Percentiles rank a stretch among this genome's conserved stretches.
Evolutionary conservation across 1,140 invertebrate genomes (phyloP).

Genomic region (Ylistrum balloti): DNA sequence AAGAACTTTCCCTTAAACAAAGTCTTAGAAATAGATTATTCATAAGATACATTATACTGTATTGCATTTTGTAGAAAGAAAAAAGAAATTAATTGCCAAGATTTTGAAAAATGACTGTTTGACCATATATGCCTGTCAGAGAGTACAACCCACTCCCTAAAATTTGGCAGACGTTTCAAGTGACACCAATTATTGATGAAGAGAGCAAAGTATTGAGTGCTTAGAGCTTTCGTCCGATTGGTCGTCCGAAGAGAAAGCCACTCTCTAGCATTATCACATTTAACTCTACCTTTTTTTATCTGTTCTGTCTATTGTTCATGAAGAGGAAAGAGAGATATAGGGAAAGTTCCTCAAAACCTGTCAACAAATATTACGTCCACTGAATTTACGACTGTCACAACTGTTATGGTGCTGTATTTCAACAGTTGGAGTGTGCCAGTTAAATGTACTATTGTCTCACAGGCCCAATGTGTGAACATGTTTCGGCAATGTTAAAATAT

Average conservation of each 20-base stretch:
- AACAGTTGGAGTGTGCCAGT: neutral
- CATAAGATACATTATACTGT: neutral
- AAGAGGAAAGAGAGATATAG: neutral
- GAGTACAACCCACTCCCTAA: neutral
- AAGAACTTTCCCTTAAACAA: too few relatives aligned
- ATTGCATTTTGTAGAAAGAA: neutral
- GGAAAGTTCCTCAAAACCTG: neutral
- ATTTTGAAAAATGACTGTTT: slow-evolving; percentile 18
- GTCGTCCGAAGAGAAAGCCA: neutral
- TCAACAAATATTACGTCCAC: slow-evolving; percentile 38
- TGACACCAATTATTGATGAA: slow-evolving; percentile 16
- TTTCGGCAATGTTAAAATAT: neutral
- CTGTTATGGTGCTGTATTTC: neutral
- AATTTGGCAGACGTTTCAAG: slow-evolving; percentile 13
- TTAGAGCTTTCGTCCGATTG: neutral
- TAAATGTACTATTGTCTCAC: slow-evolving; percentile 10
- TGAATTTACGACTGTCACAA: slow-evolving; percentile 11
- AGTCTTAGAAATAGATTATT: neutral
- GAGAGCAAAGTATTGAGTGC: neutral
- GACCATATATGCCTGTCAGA: neutral
- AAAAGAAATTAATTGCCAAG: neutral
- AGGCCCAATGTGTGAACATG: neutral
- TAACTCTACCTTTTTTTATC: slow-evolving; percentile 1
- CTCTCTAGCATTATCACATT: neutral
- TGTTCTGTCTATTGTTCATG: neutral